phyloP scores from a whole-genome alignment of 2,888 invertebrate species.

The Erebia palarica region DNA sequence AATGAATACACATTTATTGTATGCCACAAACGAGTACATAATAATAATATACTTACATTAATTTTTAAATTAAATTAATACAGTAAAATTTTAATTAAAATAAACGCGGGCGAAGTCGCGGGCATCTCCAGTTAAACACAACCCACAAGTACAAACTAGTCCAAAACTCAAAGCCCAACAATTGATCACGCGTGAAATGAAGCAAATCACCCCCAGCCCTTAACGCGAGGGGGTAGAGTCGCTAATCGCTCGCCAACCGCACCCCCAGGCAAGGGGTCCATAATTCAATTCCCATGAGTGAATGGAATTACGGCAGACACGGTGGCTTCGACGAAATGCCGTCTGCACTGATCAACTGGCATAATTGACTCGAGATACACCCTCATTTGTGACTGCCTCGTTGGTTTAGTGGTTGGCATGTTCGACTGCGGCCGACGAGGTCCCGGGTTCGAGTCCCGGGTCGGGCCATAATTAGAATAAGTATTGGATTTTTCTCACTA shows the following conservation, averaged over 20 bases:
- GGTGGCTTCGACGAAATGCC: not conserved
- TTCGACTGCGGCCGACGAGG: too few species aligned
- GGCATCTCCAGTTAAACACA: not conserved
- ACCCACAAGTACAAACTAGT: slow-evolving; percentile 7
- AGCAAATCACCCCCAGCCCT: slow-evolving; percentile 17
- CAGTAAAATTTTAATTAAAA: too few species aligned
- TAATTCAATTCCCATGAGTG: slow-evolving; percentile 32
- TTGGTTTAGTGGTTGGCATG: too few species aligned
- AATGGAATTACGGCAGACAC: slow-evolving; percentile 19
- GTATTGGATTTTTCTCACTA: too few species aligned
- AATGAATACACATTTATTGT: too few species aligned
- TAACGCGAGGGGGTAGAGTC: slow-evolving; percentile 21
- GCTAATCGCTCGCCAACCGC: slow-evolving; percentile 14
- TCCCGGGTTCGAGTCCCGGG: too few species aligned
- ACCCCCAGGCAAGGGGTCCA: slow-evolving; percentile 23
- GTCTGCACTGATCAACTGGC: slow-evolving; percentile 5
- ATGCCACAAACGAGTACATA: too few species aligned
- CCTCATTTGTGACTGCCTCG: too few species aligned
- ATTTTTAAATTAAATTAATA: too few species aligned
- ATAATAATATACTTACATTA: too few species aligned
- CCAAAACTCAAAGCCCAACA: slow-evolving; percentile 23
- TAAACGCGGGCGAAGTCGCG: not conserved
- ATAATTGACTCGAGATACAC: slow-evolving; percentile 12
- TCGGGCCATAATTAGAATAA: too few species aligned
- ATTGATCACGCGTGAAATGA: slow-evolving; percentile 35